Evolutionary conservation across 2,797 vertebrate genomes (phyloP).

Genomic region (Mallotus villosus): DNA sequence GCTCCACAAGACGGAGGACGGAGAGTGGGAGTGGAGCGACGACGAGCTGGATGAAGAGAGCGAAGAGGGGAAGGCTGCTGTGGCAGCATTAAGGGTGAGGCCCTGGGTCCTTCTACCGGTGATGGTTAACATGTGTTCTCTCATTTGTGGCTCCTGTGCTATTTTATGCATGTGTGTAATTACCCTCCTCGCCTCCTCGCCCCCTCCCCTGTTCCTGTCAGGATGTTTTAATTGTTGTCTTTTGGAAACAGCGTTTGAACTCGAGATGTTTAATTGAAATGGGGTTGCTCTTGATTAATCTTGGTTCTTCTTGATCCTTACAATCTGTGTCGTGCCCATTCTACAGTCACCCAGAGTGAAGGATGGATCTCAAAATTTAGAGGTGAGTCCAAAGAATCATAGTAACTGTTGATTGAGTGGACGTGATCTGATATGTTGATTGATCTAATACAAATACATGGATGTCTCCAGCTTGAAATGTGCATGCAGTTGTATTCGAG

Average conservation of each 20-base stretch:
- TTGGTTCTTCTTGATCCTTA: constrained; percentile 64
- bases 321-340: constrained; percentile 72
- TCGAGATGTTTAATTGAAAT: neutral
- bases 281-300: no score
- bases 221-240: neutral
- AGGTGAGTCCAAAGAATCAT: constrained; percentile 77
- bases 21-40: constrained; percentile 96
- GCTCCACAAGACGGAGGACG: constrained; percentile 94
- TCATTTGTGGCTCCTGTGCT: neutral
- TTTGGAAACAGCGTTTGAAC: neutral
- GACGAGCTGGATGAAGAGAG: constrained; percentile 98
- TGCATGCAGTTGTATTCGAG: constrained; percentile 52
- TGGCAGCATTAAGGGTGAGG: constrained; percentile 90
- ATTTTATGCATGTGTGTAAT: constrained; percentile 49
- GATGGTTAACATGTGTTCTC: neutral
- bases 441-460: constrained; percentile 13
- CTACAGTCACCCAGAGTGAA: constrained; percentile 93
- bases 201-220: constrained; percentile 27
- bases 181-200: constrained; percentile 35
- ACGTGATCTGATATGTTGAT: constrained; percentile 54
- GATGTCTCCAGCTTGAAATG: constrained; percentile 39
- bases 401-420: constrained; percentile 35
- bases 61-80: constrained; percentile 95
- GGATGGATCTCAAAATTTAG: constrained; percentile 85
- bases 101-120: neutral